Base-by-base conservation (phyloP, 2,888 invertebrate species). In the Thera obeliscata region DNA sequence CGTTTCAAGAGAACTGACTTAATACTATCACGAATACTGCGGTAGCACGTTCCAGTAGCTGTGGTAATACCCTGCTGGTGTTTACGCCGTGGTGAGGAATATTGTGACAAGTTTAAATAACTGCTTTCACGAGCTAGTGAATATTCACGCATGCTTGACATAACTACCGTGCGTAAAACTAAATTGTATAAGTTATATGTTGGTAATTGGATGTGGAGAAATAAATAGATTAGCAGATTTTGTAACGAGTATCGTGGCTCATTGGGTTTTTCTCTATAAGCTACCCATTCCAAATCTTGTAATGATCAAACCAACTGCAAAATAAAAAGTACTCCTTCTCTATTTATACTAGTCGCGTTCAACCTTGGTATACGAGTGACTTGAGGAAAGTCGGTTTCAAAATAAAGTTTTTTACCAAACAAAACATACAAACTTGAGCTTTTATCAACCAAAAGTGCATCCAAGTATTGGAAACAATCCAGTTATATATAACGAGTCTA, bases 21-120 rank as follows among this genome's bases (percentile, higher is more conserved):
- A n/a, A n/a, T n/a, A n/a, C n/a, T n/a, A n/a, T n/a, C n/a, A n/a
- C n/a, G n/a, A n/a, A n/a, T n/a, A n/a, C n/a, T n/a, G n/a, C n/a
- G n/a, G n/a, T n/a, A n/a, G n/a, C n/a, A n/a, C n/a, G n/a, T n/a
- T n/a, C n/a, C n/a, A n/a, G n/a, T n/a, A n/a, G n/a, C n/a, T n/a
- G n/a, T n/a, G n/a, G n/a, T n/a, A n/a, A n/a, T n/a, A n/a, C n/a
- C n/a, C n/a, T n/a, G n/a, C n/a, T n/a, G n/a, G n/a, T n/a, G n/a
- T n/a, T n/a, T n/a, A n/a, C n/a, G n/a, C n/a, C n/a, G n/a, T n/a
- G n/a, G n/a, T n/a, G n/a, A n/a, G n/a, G n/a, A n/a, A n/a, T n/a
- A n/a, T n/a, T n/a, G n/a, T n/a, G n/a, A 93, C 91, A 84, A 88
- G 91, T 93, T 93, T 87, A 89, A 89, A 88, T 90, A 89, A 88